Evolutionary conservation across 2,113 vertebrate genomes (phyloP).

Genomic region (Strigops habroptila): DNA sequence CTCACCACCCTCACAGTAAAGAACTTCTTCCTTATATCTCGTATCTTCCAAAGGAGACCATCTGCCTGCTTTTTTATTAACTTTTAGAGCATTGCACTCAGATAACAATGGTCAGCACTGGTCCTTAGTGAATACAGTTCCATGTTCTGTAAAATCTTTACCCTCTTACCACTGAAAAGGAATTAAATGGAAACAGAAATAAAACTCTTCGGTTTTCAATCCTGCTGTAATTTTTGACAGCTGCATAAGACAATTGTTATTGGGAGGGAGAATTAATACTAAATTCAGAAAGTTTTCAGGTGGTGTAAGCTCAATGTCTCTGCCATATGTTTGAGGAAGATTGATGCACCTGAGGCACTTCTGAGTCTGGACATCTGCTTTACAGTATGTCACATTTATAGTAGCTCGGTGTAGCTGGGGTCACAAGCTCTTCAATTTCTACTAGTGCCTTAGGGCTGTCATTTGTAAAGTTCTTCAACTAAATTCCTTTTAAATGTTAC

Average conservation of each 20-base stretch:
- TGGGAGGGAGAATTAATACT: background rate
- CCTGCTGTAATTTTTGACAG: slow-evolving; percentile 24
- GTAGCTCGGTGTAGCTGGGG: slow-evolving; percentile 4
- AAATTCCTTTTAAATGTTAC: background rate
- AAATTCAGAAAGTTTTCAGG: slow-evolving; percentile 20
- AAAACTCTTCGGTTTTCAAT: background rate
- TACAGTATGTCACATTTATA: slow-evolving; percentile 22
- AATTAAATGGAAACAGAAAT: slow-evolving; percentile 21
- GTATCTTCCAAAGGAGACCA: background rate
- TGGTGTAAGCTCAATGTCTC: slow-evolving; percentile 12
- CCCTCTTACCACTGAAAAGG: background rate
- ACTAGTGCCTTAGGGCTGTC: background rate
- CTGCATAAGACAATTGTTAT: slow-evolving; percentile 10
- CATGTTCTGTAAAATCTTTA: slow-evolving; percentile 16
- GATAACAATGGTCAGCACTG: background rate
- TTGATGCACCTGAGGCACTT: slow-evolving; percentile 55
- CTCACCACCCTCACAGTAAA: background rate
- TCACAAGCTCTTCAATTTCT: slow-evolving; percentile 33
- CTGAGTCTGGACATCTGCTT: slow-evolving; percentile 41
- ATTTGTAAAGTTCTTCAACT: slow-evolving; percentile 12
- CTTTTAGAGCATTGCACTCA: background rate
- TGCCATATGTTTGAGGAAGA: slow-evolving; percentile 10
- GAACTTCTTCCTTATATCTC: background rate
- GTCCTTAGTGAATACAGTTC: background rate
- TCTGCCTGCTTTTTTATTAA: slow-evolving; percentile 2